phyloP scores from a whole-genome alignment of 1,140 invertebrate genomes.

The Nasonia giraulti region DNA sequence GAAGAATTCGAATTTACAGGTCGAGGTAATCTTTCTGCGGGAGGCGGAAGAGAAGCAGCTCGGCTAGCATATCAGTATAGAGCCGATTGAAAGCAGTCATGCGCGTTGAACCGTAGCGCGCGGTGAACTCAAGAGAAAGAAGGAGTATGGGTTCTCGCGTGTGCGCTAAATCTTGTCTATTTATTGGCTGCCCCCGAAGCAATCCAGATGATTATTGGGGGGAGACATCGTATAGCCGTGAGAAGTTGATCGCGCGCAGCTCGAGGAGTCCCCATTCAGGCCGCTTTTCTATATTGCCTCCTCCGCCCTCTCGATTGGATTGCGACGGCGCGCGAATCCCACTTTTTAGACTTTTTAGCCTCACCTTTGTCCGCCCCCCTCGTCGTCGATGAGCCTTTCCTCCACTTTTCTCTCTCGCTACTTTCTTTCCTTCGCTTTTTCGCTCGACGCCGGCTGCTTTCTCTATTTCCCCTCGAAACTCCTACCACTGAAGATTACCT shows the following conservation, averaged over 20 bases:
- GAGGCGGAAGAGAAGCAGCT: not conserved
- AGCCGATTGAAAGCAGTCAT: constrained; percentile 66
- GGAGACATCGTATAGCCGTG: constrained; percentile 52
- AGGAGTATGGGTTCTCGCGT: not conserved
- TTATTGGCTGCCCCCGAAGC: constrained; percentile 65
- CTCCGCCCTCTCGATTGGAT: constrained; percentile 52
- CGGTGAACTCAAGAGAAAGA: constrained; percentile 52
- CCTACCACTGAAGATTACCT: constrained; percentile 30
- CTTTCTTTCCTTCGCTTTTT: not conserved
- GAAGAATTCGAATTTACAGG: constrained; percentile 26
- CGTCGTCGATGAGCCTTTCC: not conserved
- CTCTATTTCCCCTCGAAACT: not conserved
- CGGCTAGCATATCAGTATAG: constrained; percentile 9
- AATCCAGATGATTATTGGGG: constrained; percentile 64
- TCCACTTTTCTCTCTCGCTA: not conserved
- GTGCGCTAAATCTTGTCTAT: constrained; percentile 66
- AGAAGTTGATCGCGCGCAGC: constrained; percentile 50
- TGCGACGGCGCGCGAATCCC: constrained; percentile 26
- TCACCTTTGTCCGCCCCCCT: constrained; percentile 8
- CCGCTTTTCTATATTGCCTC: not conserved
- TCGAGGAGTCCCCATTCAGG: constrained; percentile 47
- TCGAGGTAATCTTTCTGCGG: constrained; percentile 34
- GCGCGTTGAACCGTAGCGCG: constrained; percentile 56
- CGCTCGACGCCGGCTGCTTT: not conserved
- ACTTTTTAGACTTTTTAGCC: constrained; percentile 23